Percentiles rank a stretch among this genome's conserved stretches.
Conservation (phyloP, 2,113 vertebrate genomes). For the Tyrannus savana region DNA sequence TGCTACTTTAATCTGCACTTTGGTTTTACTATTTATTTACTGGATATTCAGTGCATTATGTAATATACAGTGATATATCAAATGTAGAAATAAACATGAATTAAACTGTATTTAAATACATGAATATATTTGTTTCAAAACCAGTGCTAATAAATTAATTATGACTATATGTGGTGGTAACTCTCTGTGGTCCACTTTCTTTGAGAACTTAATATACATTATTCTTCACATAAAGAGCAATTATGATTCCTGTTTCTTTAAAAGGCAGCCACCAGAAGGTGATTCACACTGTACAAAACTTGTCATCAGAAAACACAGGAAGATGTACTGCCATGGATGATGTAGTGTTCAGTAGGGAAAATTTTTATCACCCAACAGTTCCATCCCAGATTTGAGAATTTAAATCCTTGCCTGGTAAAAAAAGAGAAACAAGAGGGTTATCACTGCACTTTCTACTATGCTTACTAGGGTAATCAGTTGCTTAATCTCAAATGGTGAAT, state of each 20-base stretch:
- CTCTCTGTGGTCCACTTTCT: neutral
- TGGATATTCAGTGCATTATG: slow-evolving; percentile 18
- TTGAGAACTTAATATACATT: neutral
- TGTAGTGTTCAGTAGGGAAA: neutral
- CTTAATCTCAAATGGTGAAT: neutral
- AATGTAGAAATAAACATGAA: neutral
- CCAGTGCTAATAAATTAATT: slow-evolving; percentile 42
- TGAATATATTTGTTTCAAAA: slow-evolving; percentile 4
- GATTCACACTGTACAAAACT: neutral
- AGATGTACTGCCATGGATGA: neutral
- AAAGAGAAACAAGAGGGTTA: neutral
- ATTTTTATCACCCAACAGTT: neutral
- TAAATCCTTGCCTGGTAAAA: neutral
- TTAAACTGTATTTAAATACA: neutral
- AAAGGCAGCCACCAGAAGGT: neutral
- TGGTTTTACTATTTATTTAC: slow-evolving; percentile 29
- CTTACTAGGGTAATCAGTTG: neutral
- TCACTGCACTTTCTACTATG: neutral
- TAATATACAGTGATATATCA: neutral
- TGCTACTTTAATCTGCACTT: neutral
- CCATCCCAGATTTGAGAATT: neutral
- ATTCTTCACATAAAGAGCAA: neutral
- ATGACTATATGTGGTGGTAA: neutral
- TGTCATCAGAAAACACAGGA: neutral
- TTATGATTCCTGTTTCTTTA: neutral